Base-by-base conservation (phyloP, 1,140 invertebrate species). In the Drosophila bocqueti region DNA sequence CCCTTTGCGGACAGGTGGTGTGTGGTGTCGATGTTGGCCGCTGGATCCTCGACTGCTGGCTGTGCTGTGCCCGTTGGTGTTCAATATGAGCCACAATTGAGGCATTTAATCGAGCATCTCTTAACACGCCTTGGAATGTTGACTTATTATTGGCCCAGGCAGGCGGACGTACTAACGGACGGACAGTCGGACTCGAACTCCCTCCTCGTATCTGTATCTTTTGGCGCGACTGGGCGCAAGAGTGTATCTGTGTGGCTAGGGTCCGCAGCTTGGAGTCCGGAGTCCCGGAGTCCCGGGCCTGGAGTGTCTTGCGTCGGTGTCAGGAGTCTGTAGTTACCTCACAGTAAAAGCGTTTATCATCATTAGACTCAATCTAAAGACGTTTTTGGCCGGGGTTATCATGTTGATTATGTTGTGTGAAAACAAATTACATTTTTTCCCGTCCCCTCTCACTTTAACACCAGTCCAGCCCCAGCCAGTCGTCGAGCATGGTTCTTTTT, bases 341-440 rank as follows among this genome's bases (percentile, higher is more conserved):
- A 90, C 85, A 90, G 86, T 90, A 91, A 92, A 91, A 92, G 84
- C 91, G 91, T 92, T 91, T 91, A 91, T 91, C 91, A 92, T 92
- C 91, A 92, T 92, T 92, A 92, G 91, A 92, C 91, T 91, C 91
- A 92, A 92, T 92, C 91, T 92, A 92, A 92, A 92, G 91, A 92
- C 84, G 87, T 91, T 92, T 92, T 81, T 67, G 86, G 82, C 61
- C 63, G 76, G 84, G 85, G 89, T 92, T 92, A 92, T 92, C 91
- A 92, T 90, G 87, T 92, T 92, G 91, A 92, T 92, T 92, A 92
- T 92, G 91, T 92, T 92, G 91, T 92, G 91, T 92, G 91, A 92
- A 92, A 92, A 92, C 91, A 92, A 92, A 92, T 92, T 92, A 92
- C 91, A 90, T 92, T 92, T 90, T 91, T 71, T 73, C 67, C 49